Evolutionary conservation across 35 echinoderm and acorn worm genomes (phyloP).

Genomic region (Apostichopus californicus): DNA sequence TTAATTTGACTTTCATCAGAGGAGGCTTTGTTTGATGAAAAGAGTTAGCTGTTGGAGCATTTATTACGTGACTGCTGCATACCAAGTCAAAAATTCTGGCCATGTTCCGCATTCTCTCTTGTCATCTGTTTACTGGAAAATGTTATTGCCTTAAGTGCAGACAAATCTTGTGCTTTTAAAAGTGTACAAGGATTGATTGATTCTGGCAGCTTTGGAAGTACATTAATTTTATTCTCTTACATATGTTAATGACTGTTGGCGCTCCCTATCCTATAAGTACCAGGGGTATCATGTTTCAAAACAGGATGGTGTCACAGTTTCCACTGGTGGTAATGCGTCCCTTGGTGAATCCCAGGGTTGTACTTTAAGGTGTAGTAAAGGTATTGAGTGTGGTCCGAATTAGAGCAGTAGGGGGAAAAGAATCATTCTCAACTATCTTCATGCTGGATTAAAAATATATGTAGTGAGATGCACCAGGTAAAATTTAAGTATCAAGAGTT

Average conservation of each 20-base stretch:
- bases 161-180: constrained; percentile 42
- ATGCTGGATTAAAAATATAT: no score
- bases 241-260: no score
- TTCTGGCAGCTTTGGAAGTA: constrained; percentile 25
- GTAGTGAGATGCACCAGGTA: no score
- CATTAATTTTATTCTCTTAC: not conserved
- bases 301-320: constrained; percentile 11
- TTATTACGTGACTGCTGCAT: constrained; percentile 44
- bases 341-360: constrained; percentile 35
- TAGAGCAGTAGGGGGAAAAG: not conserved
- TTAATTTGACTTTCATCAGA: not conserved
- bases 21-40: constrained; percentile 36
- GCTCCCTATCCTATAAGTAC: not conserved
- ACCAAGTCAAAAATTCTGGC: constrained; percentile 48
- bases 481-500: no score
- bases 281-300: constrained; percentile 21
- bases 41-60: constrained; percentile 39
- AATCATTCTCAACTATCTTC: no score
- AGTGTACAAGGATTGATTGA: constrained; percentile 26
- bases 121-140: constrained; percentile 31
- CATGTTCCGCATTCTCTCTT: constrained; percentile 37
- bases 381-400: not conserved
- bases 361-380: not conserved
- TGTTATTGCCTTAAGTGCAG: constrained; percentile 47
- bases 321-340: constrained; percentile 4